These are phyloP conservation scores for Temnothorax ravouxi DNA, from an alignment of 2,888 invertebrate species.

Conservation along the genomic window DNA sequence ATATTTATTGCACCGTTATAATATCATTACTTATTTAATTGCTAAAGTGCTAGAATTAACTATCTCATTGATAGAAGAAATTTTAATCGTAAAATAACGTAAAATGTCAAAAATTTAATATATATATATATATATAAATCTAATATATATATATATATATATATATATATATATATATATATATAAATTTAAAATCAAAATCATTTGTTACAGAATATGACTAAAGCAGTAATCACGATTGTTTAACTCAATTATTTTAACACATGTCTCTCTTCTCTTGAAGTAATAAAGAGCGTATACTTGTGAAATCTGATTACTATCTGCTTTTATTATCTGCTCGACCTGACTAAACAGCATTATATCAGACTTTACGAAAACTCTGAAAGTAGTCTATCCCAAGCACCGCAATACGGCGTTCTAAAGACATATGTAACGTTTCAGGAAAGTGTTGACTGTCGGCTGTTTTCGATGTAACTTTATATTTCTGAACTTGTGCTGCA, in stretches of 20 bases:
- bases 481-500: conserved; percentile 80
- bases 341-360: not conserved
- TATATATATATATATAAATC: not conserved
- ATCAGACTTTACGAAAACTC: not conserved
- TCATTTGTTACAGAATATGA: not conserved
- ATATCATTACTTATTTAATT: conserved; percentile 56
- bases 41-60: conserved; percentile 67
- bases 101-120: conserved; percentile 6
- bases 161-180: not conserved
- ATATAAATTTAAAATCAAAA: not conserved
- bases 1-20: conserved; percentile 61
- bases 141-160: not conserved
- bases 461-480: conserved; percentile 85
- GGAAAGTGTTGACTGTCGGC: conserved; percentile 84
- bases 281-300: not conserved
- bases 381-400: conserved; percentile 25
- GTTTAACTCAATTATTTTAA: not conserved
- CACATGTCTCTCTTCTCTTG: not conserved
- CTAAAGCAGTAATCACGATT: not conserved
- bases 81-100: conserved; percentile 11
- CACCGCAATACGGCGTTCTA: conserved; percentile 6
- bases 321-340: not conserved
- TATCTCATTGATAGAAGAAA: conserved; percentile 23
- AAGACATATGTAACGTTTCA: conserved; percentile 82
- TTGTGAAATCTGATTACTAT: conserved; percentile 9